Evolutionary conservation across 2,888 invertebrate genomes (phyloP).

Genomic region (Argyresthia albistria): DNA sequence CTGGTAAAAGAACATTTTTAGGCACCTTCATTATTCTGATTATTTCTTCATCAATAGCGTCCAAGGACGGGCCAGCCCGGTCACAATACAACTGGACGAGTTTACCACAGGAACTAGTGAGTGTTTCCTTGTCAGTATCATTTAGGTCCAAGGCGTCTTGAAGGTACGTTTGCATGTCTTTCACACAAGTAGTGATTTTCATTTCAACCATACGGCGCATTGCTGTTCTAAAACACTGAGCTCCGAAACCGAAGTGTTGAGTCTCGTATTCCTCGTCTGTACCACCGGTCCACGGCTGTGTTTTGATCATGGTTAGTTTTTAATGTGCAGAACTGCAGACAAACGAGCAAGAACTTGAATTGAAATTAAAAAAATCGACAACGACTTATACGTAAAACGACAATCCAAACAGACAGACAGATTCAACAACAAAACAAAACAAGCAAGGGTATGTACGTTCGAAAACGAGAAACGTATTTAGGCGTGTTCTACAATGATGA

Average conservation of each 20-base stretch:
- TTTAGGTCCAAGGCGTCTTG: conserved; percentile 44
- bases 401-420: conserved; percentile 34
- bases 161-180: conserved; percentile 50
- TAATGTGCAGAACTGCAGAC: too few relatives aligned
- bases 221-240: conserved; percentile 55
- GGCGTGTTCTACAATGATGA: too few relatives aligned
- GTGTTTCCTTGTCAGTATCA: conserved; percentile 45
- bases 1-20: conserved; percentile 46
- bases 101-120: conserved; percentile 49
- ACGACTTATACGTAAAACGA: too few relatives aligned
- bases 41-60: conserved; percentile 47
- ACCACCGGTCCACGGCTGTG: conserved; percentile 47
- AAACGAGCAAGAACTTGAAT: background rate
- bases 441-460: too few relatives aligned
- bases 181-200: conserved; percentile 48
- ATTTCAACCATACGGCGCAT: conserved; percentile 58
- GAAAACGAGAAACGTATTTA: too few relatives aligned
- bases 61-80: conserved; percentile 43
- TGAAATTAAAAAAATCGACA: background rate
- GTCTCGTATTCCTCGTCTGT: conserved; percentile 63
- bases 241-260: conserved; percentile 60
- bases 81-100: conserved; percentile 48
- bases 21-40: conserved; percentile 47
- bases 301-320: conserved; percentile 35
- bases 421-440: too few relatives aligned